Base-by-base conservation (phyloP, 2,797 vertebrate genomes). In the Squalus acanthias region DNA sequence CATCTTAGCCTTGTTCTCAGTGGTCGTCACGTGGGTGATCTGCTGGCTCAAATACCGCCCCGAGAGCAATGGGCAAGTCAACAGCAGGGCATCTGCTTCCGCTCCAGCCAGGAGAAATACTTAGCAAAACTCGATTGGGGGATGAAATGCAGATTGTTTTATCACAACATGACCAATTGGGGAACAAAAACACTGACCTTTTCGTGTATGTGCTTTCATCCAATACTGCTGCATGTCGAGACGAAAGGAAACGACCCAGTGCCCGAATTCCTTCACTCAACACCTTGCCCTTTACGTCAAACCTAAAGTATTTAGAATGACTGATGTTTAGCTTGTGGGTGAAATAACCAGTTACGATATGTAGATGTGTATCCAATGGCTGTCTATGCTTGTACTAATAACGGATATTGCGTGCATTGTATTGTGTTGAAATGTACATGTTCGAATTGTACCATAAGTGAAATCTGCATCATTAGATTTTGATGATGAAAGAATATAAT, bases 11-110 rank as follows among this genome's bases (percentile, higher is more conserved):
- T 98, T 99, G 98, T 98, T 99, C 97, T 99, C 99, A 0, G 98
- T 99, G 96, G 98, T 99, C 60, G 98, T 99, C 97, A 99, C 99
- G 33, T 99, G 99, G 98, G 98, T 99, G 96, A 99, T 99, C 97
- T 99, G 99, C 97, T 99, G 98, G 99, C 98, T 99, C 96, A 99
- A 99, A 97, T 99, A 99, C 97, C 98, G 99, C 97, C 98, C 99
- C 63, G 98, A 99, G 96, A 65, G 97, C 97, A 1, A 96, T 96
- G 4, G 97, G 96, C 94, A 96, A 96, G 20, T 70, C 98, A 15
- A n/a, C 8, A 76, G 29, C 98, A 98, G 96, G 97, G 98, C 0
- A 97, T 97, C 87, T 97, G 97, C 97, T 85, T 97, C 97, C 97
- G 97, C 95, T 98, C 98, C 96, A 97, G 96, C 50, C 96, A 96